Conservation (phyloP, 2,113 vertebrate genomes). For the Leiothrix lutea region DNA sequence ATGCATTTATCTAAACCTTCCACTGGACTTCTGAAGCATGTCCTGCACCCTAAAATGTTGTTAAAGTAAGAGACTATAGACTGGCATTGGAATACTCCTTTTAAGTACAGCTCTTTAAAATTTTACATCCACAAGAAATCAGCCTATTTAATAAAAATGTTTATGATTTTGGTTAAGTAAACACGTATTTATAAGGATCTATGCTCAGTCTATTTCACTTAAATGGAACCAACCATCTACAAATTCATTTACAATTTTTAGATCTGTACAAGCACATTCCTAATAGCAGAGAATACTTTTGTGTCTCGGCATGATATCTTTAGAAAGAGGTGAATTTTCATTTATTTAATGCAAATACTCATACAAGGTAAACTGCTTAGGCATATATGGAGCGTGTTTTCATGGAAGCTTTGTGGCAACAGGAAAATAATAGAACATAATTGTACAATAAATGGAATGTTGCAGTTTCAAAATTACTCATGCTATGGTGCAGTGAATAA, state of each 20-base stretch:
- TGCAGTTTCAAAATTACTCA: slow-evolving; percentile 66
- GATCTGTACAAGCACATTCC: slow-evolving; percentile 63
- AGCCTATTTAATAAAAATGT: slow-evolving; percentile 63
- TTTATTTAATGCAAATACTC: slow-evolving; percentile 81
- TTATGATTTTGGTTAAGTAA: slow-evolving; percentile 74
- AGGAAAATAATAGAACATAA: slow-evolving; percentile 77
- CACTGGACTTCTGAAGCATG: not conserved
- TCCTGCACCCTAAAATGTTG: not conserved
- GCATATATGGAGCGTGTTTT: slow-evolving; percentile 67
- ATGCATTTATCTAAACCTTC: not conserved
- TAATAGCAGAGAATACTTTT: slow-evolving; percentile 74
- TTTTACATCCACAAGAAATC: slow-evolving; percentile 29
- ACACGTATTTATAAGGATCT: slow-evolving; percentile 71
- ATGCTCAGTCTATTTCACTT: slow-evolving; percentile 70
- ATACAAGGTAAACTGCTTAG: slow-evolving; percentile 73
- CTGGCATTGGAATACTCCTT: not conserved
- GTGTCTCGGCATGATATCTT: slow-evolving; percentile 72
- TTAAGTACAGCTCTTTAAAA: slow-evolving; percentile 49
- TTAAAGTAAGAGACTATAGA: not conserved
- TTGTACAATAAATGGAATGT: slow-evolving; percentile 73
- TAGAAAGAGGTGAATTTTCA: slow-evolving; percentile 72
- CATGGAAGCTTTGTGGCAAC: slow-evolving; percentile 68
- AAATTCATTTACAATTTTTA: slow-evolving; percentile 80
- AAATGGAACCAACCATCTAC: slow-evolving; percentile 77
- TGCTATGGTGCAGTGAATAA: slow-evolving; percentile 44